Base-by-base conservation (phyloP, 2,113 vertebrate species). In the Toxostoma redivivum region DNA sequence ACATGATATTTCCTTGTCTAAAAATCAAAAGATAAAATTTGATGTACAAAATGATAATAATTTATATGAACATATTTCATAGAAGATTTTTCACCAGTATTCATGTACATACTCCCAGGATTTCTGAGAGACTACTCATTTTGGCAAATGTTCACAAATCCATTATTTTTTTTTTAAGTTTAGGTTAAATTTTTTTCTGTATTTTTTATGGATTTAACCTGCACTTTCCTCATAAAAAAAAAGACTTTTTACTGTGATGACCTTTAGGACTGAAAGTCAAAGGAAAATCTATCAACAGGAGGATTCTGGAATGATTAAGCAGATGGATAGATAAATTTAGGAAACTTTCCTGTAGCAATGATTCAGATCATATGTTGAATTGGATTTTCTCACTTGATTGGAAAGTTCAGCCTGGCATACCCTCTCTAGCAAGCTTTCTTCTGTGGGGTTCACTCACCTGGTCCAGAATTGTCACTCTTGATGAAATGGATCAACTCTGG, bases 21-120 rank as follows among this genome's bases (percentile, higher is more conserved):
- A 74, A 90, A 94, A 60, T 51, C 35, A 76, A 57, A 81, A 28
- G 14, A 24, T 25, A 35, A 57, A 47, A 58, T 38, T 62, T 76
- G 11, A 60, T 0, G 0, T 60, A 42, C 15, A 54, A 35, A 66
- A 47, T 51, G 1, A 16, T 53, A 35, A 10, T 77, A 47, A 25
- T 31, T 70, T 86, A 48, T 21, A 38, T 40, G 38, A 40, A 23
- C 40, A 7, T 31, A 33, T 6, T 64, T 74, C 3, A 38, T 27
- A 85, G 61, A 71, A 45, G 19, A 25, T 66, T 72, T 86, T 83
- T 25, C 12, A 71, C 9, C 35, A 67, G 1, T 58, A 19, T 38
- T 65, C 14, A 11, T 10, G 2, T 60, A 54, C 25, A 6, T 69
- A 45, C 4, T 87, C 8, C 20, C 10, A 53, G 21, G 7, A 57